Percentiles rank a stretch among this genome's conserved stretches.
Conservation (phyloP, 2,113 vertebrate species). For the Xenopus tropicalis region DNA sequence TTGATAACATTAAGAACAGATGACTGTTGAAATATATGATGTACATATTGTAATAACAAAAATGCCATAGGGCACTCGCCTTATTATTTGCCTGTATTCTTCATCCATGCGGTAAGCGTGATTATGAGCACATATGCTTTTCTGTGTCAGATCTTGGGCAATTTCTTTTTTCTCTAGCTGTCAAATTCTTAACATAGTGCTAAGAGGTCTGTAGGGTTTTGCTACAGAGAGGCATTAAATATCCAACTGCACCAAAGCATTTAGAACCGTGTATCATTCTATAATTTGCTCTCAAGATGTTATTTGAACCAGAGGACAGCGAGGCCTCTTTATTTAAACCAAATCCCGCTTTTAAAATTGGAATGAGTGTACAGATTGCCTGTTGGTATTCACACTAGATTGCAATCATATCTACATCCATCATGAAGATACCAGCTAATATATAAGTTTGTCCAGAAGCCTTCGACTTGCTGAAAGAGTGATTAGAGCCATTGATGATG, state of each 20-base stretch:
- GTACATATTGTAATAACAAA: neutral
- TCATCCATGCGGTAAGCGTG: neutral
- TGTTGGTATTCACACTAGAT: conserved; percentile 29
- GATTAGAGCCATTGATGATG: conserved; percentile 44
- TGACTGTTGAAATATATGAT: conserved; percentile 8
- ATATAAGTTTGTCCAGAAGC: conserved; percentile 20
- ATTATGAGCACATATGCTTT: conserved; percentile 28
- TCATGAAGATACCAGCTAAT: conserved; percentile 25
- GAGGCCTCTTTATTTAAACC: conserved; percentile 18
- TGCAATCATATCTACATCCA: conserved; percentile 25
- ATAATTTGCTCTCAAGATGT: conserved; percentile 5
- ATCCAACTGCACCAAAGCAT: conserved; percentile 1
- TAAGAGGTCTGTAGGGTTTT: neutral
- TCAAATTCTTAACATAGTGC: conserved; percentile 34
- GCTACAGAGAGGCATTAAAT: conserved; percentile 11
- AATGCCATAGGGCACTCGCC: neutral
- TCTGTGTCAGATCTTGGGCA: conserved; percentile 7
- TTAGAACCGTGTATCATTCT: conserved; percentile 10
- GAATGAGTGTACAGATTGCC: conserved; percentile 3
- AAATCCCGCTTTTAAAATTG: conserved; percentile 21
- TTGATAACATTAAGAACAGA: conserved; percentile 15
- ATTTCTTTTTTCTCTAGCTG: neutral
- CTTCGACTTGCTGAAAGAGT: conserved; percentile 42
- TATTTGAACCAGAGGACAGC: neutral
- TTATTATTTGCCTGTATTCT: conserved; percentile 5